Base-by-base conservation (phyloP, 30 jellyfish, hydroid and myxozoan genomes). In the Aurelia coerulea region DNA sequence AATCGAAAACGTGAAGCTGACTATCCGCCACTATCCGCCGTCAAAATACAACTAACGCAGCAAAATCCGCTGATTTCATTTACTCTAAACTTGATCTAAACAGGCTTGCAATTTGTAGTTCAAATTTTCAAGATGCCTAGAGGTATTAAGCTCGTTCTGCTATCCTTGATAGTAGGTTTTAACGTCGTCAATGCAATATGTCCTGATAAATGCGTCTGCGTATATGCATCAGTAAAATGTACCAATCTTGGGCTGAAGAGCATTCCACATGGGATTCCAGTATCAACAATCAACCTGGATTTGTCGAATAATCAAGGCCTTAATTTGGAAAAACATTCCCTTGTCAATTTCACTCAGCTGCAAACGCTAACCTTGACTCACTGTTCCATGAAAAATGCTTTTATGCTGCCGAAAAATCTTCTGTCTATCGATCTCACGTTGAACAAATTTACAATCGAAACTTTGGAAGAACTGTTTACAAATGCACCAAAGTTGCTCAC, bases 221-320 rank as follows among this genome's bases (percentile, higher is more conserved):
- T 41, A 0, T 0, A 5, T 31, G 17, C 4, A 15, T 1, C 50
- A 33, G 56, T 83, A 54, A 35, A 23, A 16, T 83, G 92, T 62
- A 35, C 54, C 29, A 23, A 23, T 23, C 29, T 23, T 33, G 72
- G 72, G 1, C 39, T 84, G 66, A 54, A 53, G 71, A 51, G 19
- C 9, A 14, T 84, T 35, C 93, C 93, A 46, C 68, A 59, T 6
- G 46, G 51, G 15, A 73, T 84, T 14, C 68, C 86, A 18, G 5
- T 33, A 1, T 35, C 75, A 7, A 41, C 63, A 18, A 29, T 33
- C 23, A 10, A 19, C 10, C 59, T 84, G 16, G 93, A 84, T 53
- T 49, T 84, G 4, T 72, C 93, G 4, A 52, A 70, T n/a, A 84
- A 84, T 59, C 81, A 81, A n/a, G 3, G 6, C 15, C 42, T 84